A percentile compares a stretch with the other conserved stretches of the same genome.
Evolutionary conservation across 2,888 invertebrate species (phyloP).

Genomic region (Agrilus biguttatus): DNA sequence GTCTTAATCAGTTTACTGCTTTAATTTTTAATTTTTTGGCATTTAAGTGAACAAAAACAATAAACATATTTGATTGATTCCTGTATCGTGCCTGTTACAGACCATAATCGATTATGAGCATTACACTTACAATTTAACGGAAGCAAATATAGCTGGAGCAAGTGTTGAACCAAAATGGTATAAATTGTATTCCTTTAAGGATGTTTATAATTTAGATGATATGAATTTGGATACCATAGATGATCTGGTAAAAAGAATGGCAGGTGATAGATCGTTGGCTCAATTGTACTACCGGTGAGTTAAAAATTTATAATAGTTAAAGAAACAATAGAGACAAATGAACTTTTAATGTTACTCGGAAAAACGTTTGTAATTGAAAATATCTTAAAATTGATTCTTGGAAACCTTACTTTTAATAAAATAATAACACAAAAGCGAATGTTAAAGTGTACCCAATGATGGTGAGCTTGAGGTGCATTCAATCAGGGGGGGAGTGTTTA

Average conservation of each 20-base stretch:
- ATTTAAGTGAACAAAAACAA: background rate
- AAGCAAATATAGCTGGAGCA: conserved; percentile 44
- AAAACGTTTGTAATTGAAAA: too few species aligned
- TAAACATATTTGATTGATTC: background rate
- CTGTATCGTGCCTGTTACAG: conserved; percentile 2
- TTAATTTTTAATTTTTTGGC: too few species aligned
- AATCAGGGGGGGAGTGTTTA: too few species aligned
- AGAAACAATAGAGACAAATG: too few species aligned
- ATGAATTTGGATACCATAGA: conserved; percentile 29
- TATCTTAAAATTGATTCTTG: too few species aligned
- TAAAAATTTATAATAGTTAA: background rate
- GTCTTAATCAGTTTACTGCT: too few species aligned
- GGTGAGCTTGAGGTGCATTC: too few species aligned
- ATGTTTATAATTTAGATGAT: conserved; percentile 36
- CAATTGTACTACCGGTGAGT: conserved; percentile 22
- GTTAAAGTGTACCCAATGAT: too few species aligned
- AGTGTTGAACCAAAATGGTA: conserved; percentile 51
- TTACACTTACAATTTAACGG: conserved; percentile 61
- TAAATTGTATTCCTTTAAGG: conserved; percentile 55
- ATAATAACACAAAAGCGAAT: too few species aligned
- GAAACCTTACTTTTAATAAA: too few species aligned
- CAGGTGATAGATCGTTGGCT: conserved; percentile 24
- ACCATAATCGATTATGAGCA: conserved; percentile 41
- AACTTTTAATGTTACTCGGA: too few species aligned
- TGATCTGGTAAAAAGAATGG: conserved; percentile 25